Conservation (phyloP, 2,797 vertebrate species). For the Myotis myotis region DNA sequence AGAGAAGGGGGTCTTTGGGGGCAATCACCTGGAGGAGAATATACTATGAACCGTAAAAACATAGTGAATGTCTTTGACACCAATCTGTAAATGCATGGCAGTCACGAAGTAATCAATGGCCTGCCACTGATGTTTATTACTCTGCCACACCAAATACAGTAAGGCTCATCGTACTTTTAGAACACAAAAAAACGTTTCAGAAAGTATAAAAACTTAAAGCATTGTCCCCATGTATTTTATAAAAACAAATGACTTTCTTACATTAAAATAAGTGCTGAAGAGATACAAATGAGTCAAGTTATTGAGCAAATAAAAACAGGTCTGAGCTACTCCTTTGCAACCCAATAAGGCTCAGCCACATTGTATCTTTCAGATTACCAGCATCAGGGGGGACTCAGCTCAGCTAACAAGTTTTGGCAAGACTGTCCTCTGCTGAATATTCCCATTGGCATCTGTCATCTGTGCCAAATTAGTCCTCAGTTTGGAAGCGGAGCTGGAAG, state of each 20-base stretch:
- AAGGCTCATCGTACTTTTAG: constrained; percentile 86
- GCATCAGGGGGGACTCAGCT: constrained; percentile 83
- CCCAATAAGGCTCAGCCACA: constrained; percentile 88
- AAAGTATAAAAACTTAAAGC: constrained; percentile 92
- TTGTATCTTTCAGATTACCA: constrained; percentile 83
- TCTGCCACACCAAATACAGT: constrained; percentile 86
- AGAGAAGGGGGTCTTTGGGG: constrained; percentile 1
- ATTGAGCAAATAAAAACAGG: constrained; percentile 88
- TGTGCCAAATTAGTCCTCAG: constrained; percentile 97
- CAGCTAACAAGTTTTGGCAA: constrained; percentile 99
- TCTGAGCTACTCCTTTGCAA: constrained; percentile 87
- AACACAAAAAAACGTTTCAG: constrained; percentile 85
- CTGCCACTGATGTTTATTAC: constrained; percentile 88
- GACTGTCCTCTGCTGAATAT: constrained; percentile 98
- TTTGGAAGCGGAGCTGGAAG: constrained; percentile 95
- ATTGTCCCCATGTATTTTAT: constrained; percentile 92
- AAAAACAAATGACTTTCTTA: constrained; percentile 87
- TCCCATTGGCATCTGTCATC: constrained; percentile 98
- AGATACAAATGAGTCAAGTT: constrained; percentile 87
- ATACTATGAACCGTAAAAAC: constrained; percentile 75
- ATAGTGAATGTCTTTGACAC: constrained; percentile 78
- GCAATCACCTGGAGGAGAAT: constrained; percentile 67
- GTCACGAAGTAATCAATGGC: constrained; percentile 86
- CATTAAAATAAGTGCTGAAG: constrained; percentile 90
- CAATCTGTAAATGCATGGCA: constrained; percentile 81